Percentiles rank a stretch among this genome's conserved stretches.
phyloP scores from a whole-genome alignment of 2,888 invertebrate genomes.

The Mimachlamys varia region DNA sequence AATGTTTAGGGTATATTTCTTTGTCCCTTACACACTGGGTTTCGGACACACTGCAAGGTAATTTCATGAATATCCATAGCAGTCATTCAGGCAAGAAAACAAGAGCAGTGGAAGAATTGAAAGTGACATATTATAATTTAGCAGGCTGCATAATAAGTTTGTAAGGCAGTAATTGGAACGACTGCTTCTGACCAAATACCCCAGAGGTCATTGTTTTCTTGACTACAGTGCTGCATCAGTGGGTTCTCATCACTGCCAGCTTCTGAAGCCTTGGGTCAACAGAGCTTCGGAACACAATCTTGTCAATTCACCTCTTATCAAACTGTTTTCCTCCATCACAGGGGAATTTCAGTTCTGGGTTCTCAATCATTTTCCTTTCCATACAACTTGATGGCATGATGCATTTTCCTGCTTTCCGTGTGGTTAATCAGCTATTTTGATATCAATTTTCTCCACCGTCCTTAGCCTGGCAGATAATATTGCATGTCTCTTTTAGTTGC shows the following conservation, averaged over 20 bases:
- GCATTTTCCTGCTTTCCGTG: conserved; percentile 38
- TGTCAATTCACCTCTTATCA: conserved; percentile 37
- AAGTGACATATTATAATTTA: conserved; percentile 23
- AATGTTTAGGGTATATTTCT: neutral
- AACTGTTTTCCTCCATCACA: conserved; percentile 37
- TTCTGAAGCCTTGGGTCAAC: conserved; percentile 29
- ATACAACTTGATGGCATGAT: conserved; percentile 36
- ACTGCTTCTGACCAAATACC: conserved; percentile 38
- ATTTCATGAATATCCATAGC: neutral
- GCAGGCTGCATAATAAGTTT: conserved; percentile 30
- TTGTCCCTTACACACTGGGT: neutral
- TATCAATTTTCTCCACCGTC: conserved; percentile 37
- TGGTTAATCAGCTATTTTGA: conserved; percentile 39
- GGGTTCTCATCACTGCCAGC: conserved; percentile 24
- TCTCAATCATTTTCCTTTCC: conserved; percentile 39
- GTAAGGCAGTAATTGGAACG: conserved; percentile 38
- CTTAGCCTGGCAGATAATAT: conserved; percentile 28
- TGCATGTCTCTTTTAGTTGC: conserved; percentile 28
- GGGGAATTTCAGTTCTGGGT: conserved; percentile 34
- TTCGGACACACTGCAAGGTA: neutral
- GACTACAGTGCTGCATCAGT: conserved; percentile 29
- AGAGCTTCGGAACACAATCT: conserved; percentile 1
- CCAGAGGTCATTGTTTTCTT: conserved; percentile 37
- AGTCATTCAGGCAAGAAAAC: neutral
- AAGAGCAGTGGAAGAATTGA: conserved; percentile 20